Conservation (phyloP, 2,888 invertebrate species). For the Lasiommata megera region DNA sequence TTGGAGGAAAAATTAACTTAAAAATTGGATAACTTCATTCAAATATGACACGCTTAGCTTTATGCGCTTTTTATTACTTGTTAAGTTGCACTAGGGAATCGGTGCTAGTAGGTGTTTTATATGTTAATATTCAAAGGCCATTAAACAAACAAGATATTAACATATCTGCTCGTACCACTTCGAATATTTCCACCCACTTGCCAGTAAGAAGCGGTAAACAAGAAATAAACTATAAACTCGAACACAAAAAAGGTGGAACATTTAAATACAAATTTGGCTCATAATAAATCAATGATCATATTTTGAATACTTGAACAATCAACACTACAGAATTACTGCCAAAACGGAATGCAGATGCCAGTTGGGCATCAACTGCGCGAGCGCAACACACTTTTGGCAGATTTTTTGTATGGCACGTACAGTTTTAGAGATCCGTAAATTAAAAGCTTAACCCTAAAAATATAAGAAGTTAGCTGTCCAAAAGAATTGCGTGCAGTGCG, state of each 20-base stretch:
- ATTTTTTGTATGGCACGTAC: constrained; percentile 5
- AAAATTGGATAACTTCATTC: too few relatives aligned
- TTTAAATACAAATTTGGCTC: constrained; percentile 1
- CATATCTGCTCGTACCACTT: neutral
- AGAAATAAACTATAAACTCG: neutral
- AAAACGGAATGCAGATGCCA: constrained; percentile 18
- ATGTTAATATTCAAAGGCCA: neutral
- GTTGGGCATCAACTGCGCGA: neutral
- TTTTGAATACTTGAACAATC: constrained; percentile 11
- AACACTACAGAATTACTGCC: constrained; percentile 13
- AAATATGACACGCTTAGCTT: too few relatives aligned
- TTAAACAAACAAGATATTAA: neutral
- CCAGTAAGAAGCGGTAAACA: neutral
- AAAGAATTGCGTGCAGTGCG: too few relatives aligned
- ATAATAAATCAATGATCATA: constrained; percentile 6
- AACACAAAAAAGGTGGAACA: constrained; percentile 1
- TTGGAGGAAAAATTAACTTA: too few relatives aligned
- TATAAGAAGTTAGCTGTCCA: too few relatives aligned
- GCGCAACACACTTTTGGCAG: constrained; percentile 16
- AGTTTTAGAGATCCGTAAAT: neutral
- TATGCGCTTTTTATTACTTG: too few relatives aligned
- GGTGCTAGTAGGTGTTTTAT: too few relatives aligned
- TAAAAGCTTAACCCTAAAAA: too few relatives aligned
- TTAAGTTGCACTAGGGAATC: too few relatives aligned
- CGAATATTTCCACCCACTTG: neutral